Evolutionary conservation across 2,888 invertebrate genomes (phyloP), one percentile per base, ranked within the genome.

Genomic region (Orchesellides sinensis): DNA sequence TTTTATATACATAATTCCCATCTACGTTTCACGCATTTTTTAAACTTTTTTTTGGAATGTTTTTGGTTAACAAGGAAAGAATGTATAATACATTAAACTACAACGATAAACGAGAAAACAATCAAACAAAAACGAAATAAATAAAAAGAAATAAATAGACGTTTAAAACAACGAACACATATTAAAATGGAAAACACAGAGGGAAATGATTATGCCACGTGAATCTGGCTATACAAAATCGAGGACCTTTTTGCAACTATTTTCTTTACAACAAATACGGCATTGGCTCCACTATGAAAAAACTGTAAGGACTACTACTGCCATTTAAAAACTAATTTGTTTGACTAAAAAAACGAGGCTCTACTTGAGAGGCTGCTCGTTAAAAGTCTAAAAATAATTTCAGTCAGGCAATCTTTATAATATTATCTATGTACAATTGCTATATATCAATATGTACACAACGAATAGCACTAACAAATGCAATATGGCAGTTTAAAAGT

Each of bases 211-310:
- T 14, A 40, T 5, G 10, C n/a, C 4, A 5, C n/a, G 2, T 40
- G 2, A 32, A 32, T 5, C 2, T 40, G n/a, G 10, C 40, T 40
- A 40, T 10, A 40, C 40, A 40, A 40, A 52, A 52, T 35, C 10
- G n/a, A 40, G 40, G 10, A 40, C n/a, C 40, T 10, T 32, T 54
- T 63, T 19, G n/a, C 19, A 65, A 21, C 27, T 8, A 59, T n/a
- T 29, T 65, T 65, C n/a, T n/a, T n/a, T n/a, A n/a, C n/a, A 40
- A 25, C 32, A 45, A 40, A 25, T 72, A 84, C 77, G 83, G 84
- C 84, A 86, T 86, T 83, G 84, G 85, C 83, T 83, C 84, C 82
- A 87, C 82, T 84, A 80, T 68, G 25, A 27, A 83, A 68, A 78
- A 78, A 75, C 56, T 45, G 47, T 54, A 10, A 14, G 2, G 4